Evolutionary conservation across 1,140 invertebrate genomes (phyloP).

Genomic region (Papilio machaon): DNA sequence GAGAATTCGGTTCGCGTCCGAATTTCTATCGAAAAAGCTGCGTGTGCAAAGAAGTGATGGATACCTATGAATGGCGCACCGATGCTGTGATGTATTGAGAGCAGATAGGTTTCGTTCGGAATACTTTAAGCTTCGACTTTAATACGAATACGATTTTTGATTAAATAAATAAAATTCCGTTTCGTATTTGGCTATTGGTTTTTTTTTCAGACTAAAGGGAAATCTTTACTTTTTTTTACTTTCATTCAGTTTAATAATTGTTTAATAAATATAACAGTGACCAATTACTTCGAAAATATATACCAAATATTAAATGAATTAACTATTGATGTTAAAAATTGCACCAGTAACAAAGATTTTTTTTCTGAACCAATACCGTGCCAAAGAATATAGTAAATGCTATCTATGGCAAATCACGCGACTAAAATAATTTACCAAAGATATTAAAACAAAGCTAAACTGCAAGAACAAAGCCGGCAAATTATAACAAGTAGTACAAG

Average conservation of each 20-base stretch:
- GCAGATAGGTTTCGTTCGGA: constrained; percentile 32
- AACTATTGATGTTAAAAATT: neutral
- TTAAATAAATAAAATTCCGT: constrained; percentile 25
- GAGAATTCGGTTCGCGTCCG: constrained; percentile 29
- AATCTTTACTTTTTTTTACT: neutral
- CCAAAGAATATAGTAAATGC: neutral
- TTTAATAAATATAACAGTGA: no score
- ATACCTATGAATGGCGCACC: constrained; percentile 23
- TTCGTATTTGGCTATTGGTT: neutral
- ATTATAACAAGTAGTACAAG: constrained; percentile 59
- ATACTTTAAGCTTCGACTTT: constrained; percentile 28
- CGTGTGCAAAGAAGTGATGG: constrained; percentile 28
- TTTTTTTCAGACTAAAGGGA: neutral
- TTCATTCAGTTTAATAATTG: no score
- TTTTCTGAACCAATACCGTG: neutral
- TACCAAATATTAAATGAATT: neutral
- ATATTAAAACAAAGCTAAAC: constrained; percentile 12
- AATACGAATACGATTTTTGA: constrained; percentile 13
- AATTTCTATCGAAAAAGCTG: constrained; percentile 30
- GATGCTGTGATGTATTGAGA: constrained; percentile 26
- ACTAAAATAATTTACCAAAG: neutral
- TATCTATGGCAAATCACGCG: neutral
- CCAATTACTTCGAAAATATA: neutral
- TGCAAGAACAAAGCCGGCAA: constrained; percentile 18
- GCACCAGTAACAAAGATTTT: neutral